These are phyloP conservation scores for Nyctibius grandis DNA, from an alignment of 2,797 vertebrate genomes.

Conservation along the genomic window DNA sequence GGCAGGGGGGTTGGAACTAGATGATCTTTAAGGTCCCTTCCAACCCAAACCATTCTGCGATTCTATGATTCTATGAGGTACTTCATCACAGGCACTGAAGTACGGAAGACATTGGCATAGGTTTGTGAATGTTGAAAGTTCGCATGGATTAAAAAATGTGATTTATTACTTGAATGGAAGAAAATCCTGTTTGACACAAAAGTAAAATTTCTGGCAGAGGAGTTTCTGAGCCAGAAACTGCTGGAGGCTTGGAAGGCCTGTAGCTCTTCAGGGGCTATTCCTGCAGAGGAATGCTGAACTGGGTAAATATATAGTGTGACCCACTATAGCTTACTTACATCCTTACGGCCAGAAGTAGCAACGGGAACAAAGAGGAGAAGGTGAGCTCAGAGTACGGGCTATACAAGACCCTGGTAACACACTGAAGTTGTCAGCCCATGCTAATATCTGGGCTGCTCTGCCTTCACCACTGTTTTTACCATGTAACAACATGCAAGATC, in stretches of 20 bases:
- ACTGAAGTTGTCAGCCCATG: background rate
- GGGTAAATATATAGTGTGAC: background rate
- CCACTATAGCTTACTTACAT: background rate
- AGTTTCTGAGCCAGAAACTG: background rate
- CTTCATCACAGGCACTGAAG: background rate
- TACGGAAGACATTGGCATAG: background rate
- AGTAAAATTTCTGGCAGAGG: background rate
- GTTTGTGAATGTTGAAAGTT: background rate
- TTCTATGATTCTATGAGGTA: too few relatives aligned
- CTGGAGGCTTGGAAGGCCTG: background rate
- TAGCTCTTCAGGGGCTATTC: background rate
- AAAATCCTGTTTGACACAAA: background rate
- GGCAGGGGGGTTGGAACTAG: too few relatives aligned
- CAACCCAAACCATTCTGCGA: too few relatives aligned
- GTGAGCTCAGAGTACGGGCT: accelerated
- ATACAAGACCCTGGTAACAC: background rate
- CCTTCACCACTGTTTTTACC: background rate
- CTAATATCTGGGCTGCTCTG: background rate
- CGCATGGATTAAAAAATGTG: background rate
- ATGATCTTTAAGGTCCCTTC: too few relatives aligned
- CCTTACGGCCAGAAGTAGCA: background rate
- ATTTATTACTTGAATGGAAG: background rate
- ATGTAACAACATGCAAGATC: accelerated
- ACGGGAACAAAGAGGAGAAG: background rate
- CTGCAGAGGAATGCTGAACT: background rate